Conservation (phyloP, 2,113 vertebrate genomes). For the Orthonyx spaldingii region DNA sequence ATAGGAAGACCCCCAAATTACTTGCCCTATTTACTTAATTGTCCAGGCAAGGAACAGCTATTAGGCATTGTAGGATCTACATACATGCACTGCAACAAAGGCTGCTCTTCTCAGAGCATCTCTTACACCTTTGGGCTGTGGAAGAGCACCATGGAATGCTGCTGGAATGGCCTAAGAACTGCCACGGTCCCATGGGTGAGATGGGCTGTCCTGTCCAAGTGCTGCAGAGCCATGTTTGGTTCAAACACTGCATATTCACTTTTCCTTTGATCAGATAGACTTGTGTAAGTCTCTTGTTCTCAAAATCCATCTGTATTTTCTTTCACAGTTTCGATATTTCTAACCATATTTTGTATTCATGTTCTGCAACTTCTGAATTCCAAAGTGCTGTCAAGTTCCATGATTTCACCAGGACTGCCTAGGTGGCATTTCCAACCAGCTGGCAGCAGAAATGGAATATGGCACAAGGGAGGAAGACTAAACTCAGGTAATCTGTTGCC, state of each 20-base stretch:
- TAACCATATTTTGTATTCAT: neutral
- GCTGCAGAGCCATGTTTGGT: neutral
- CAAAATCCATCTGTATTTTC: neutral
- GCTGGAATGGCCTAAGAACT: neutral
- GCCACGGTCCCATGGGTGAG: neutral
- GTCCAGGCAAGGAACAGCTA: neutral
- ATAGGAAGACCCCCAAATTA: rapidly evolving
- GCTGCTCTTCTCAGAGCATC: neutral
- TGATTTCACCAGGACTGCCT: neutral
- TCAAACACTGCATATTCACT: neutral
- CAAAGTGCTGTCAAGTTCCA: neutral
- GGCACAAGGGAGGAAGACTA: neutral
- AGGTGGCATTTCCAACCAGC: neutral
- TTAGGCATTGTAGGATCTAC: neutral
- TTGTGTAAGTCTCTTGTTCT: neutral
- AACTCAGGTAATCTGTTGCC: neutral
- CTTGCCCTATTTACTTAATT: neutral
- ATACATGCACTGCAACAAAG: neutral
- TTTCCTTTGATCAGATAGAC: neutral
- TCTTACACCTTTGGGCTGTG: neutral
- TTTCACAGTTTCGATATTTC: neutral
- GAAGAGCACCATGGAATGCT: neutral
- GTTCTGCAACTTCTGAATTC: neutral
- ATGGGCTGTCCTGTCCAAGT: neutral
- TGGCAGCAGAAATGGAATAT: neutral